These are phyloP conservation scores for Tachuris rubrigastra DNA, from an alignment of 2,113 vertebrate genomes.

Conservation along the genomic window DNA sequence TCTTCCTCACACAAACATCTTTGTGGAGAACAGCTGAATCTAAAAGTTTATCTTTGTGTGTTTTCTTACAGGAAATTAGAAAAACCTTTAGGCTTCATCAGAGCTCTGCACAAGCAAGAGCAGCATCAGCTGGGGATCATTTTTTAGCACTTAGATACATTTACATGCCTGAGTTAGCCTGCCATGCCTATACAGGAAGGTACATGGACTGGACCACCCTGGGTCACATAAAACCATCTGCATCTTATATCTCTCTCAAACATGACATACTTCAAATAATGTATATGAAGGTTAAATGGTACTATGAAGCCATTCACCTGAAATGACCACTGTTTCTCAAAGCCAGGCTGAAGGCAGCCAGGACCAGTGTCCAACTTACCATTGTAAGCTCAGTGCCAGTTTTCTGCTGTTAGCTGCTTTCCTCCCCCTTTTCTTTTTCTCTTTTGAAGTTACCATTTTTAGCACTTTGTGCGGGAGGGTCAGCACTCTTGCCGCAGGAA, in stretches of 20 bases:
- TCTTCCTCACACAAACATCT: not conserved
- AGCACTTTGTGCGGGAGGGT: not conserved
- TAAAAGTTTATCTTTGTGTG: not conserved
- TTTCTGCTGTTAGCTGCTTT: not conserved
- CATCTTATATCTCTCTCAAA: not conserved
- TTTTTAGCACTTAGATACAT: not conserved
- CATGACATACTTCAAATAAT: not conserved
- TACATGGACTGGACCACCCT: accelerated
- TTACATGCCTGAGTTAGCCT: not conserved
- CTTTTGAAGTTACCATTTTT: not conserved
- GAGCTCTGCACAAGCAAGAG: not conserved
- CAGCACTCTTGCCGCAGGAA: not conserved
- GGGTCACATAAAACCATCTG: not conserved
- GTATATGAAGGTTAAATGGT: not conserved
- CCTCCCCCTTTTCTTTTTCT: not conserved
- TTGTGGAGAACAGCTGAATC: not conserved
- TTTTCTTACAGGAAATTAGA: not conserved
- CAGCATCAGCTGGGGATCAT: accelerated
- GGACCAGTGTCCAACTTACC: not conserved
- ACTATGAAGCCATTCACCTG: not conserved
- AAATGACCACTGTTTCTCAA: not conserved
- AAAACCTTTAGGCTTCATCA: not conserved
- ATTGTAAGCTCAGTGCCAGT: not conserved
- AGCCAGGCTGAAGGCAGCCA: not conserved
- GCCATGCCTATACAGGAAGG: not conserved